Percentiles rank a stretch among this genome's conserved stretches.
phyloP scores from a whole-genome alignment of 2,113 vertebrate species.

The Polypterus senegalus region DNA sequence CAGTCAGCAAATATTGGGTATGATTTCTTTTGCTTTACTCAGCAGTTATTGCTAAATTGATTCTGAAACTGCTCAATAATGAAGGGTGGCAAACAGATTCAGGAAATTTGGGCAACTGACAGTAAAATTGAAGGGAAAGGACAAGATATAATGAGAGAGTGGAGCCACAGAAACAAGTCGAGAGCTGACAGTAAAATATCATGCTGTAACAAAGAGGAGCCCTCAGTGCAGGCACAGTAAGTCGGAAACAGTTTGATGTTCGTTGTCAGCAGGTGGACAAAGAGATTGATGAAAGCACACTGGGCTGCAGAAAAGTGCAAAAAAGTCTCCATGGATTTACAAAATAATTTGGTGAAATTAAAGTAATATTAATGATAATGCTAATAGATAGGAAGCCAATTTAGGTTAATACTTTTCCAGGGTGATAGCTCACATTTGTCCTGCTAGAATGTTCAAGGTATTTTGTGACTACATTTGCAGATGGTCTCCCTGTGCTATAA shows the following conservation, averaged over 20 bases:
- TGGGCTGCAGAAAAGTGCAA: constrained; percentile 22
- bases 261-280: constrained; percentile 16
- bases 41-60: no score
- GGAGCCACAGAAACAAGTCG: constrained; percentile 23
- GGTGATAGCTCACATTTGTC: no score
- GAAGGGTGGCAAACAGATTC: constrained; percentile 2
- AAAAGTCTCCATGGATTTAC: constrained; percentile 30
- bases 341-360: constrained; percentile 19
- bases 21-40: no score
- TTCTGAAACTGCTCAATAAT: constrained; percentile 2
- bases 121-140: constrained; percentile 11
- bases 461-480: no score
- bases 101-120: constrained; percentile 15
- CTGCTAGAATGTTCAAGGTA: no score
- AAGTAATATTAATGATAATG: constrained; percentile 15
- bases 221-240: neutral
- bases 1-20: no score
- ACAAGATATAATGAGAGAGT: constrained; percentile 25
- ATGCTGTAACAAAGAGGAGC: constrained; percentile 15
- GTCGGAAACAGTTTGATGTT: no score
- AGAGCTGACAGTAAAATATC: constrained; percentile 25
- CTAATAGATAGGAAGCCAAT: constrained; percentile 11
- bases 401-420: constrained; percentile 4
- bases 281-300: constrained; percentile 28
- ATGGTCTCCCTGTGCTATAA: no score